Conservation (phyloP, 2,797 vertebrate species). For the Acipenser ruthenus region DNA sequence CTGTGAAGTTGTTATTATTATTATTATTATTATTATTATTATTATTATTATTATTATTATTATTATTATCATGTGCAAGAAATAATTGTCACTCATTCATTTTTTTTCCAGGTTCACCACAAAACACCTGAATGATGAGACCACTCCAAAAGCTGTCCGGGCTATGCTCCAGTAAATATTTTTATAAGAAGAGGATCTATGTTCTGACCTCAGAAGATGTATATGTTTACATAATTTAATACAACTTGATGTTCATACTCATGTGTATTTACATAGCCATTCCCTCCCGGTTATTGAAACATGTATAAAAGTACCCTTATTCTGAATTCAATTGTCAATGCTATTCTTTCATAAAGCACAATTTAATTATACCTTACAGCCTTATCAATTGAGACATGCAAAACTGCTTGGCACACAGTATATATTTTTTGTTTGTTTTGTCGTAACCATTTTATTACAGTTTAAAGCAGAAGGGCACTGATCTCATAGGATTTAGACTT, state of each 20-base stretch:
- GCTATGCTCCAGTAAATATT: conserved; percentile 89
- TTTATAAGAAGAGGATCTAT: conserved; percentile 72
- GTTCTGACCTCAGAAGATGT: conserved; percentile 95
- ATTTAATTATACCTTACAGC: conserved; percentile 56
- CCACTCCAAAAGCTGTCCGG: conserved; percentile 95
- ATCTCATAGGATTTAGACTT: no score
- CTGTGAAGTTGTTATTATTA: no score
- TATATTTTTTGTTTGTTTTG: neutral
- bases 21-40: no score
- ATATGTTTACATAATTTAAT: conserved; percentile 99
- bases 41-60: no score
- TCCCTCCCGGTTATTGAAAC: conserved; percentile 72
- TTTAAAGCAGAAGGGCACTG: no score
- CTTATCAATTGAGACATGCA: conserved; percentile 48
- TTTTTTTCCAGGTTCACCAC: conserved; percentile 83
- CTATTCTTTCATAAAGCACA: conserved; percentile 49
- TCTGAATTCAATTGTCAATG: conserved; percentile 43
- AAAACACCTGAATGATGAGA: conserved; percentile 97
- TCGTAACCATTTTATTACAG: no score
- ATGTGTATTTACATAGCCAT: conserved; percentile 86
- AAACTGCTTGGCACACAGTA: conserved; percentile 25
- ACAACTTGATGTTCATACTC: conserved; percentile 90
- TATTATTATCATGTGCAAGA: no score
- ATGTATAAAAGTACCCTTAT: conserved; percentile 46
- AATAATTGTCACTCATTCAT: neutral